Evolutionary conservation across 1,140 invertebrate species (phyloP).

Genomic region (Patella vulgata): DNA sequence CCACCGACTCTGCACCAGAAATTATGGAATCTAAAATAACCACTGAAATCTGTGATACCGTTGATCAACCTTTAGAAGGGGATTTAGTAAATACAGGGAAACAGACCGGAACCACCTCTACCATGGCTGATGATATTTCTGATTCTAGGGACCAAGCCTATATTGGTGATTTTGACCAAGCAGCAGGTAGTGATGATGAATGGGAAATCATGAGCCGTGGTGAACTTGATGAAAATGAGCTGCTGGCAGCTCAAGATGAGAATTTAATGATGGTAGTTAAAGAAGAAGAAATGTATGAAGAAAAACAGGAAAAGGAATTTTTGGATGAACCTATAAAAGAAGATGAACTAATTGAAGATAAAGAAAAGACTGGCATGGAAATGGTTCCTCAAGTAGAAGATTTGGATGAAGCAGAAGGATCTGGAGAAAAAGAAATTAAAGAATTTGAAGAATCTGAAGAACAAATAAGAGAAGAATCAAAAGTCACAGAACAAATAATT

Average conservation of each 20-base stretch:
- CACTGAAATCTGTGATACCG: too few relatives aligned
- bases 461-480: not conserved
- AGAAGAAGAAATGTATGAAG: too few relatives aligned
- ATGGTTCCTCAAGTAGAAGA: too few relatives aligned
- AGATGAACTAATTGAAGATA: too few relatives aligned
- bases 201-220: not conserved
- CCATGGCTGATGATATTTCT: not conserved
- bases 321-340: too few relatives aligned
- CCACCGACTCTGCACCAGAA: not conserved
- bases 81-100: not conserved
- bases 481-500: too few relatives aligned
- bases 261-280: not conserved
- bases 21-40: not conserved
- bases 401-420: not conserved
- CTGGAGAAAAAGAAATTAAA: slow-evolving; percentile 2
- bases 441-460: slow-evolving; percentile 1
- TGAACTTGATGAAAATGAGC: not conserved
- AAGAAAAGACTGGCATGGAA: too few relatives aligned
- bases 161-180: not conserved
- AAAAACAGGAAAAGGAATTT: too few relatives aligned
- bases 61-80: too few relatives aligned
- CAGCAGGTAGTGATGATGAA: not conserved
- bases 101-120: not conserved
- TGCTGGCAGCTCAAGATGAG: not conserved
- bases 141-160: slow-evolving; percentile 2